Percentiles rank a stretch among this genome's conserved stretches.
Evolutionary conservation across 1,140 invertebrate genomes (phyloP).

Genomic region (Gryllus bimaculatus): DNA sequence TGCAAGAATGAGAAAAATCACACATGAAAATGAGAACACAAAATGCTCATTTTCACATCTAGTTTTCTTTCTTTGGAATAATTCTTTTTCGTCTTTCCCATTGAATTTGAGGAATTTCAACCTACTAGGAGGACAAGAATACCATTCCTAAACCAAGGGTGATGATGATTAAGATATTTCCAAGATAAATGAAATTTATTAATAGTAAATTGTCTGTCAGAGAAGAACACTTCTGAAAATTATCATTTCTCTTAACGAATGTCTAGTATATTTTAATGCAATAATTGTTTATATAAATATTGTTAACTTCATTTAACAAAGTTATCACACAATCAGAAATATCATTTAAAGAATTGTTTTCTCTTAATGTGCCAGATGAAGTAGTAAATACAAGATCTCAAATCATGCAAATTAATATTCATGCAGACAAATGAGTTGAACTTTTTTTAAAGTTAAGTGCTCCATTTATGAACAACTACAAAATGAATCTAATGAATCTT

Average conservation of each 20-base stretch:
- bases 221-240: not conserved
- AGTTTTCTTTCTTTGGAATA: no score
- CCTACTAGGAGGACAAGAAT: no score
- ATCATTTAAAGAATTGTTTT: not conserved
- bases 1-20: no score
- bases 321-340: not conserved
- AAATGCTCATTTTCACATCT: no score
- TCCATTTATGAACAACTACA: not conserved
- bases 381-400: not conserved
- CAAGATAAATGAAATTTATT: no score
- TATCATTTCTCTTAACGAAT: not conserved
- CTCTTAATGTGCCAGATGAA: not conserved
- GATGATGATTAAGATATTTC: no score
- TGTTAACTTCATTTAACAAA: not conserved
- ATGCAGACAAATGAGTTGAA: no score
- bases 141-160: no score
- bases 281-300: not conserved
- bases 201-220: no score
- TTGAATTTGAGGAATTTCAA: no score
- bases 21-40: no score
- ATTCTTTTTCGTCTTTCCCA: no score
- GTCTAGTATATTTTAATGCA: not conserved
- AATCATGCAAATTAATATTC: not conserved
- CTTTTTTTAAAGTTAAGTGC: not conserved
- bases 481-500: not conserved